Evolutionary conservation across 2,113 vertebrate species (phyloP), one percentile per base, ranked within the genome.

Genomic region (Beaufortia kweichowensis): DNA sequence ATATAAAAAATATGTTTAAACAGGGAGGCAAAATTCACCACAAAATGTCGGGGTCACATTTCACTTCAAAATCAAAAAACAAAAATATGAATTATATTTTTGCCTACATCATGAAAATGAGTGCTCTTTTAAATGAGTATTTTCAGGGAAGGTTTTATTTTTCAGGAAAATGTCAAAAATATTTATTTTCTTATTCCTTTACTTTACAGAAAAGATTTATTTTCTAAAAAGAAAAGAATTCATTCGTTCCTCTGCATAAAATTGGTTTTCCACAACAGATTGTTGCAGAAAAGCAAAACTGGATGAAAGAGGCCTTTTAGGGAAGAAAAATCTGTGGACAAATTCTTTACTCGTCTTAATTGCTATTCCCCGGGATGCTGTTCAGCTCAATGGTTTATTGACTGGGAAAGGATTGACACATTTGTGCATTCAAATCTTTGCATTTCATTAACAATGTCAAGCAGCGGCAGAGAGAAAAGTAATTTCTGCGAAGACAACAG

Each of bases 381-480:
- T 71, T 71, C 31, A 59, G 23, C 53, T 57, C 69, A 71, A 59
- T n/a, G 55, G 53, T 71, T 59, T 71, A 57, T 71, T 71, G 68
- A 71, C 53, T 69, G 53, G 66, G 17, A 69, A 55, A 69, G 48
- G n/a, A 55, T 23, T 33, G 48, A 55, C 23, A 59, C 53, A 43
- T 57, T 24, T 59, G 69, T 35, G 7, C 23, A 70, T 78, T 41
- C 76, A 70, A 61, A 63, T 48, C 43, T 50, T 24, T 70, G 65
- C 56, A 56, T 70, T 69, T 50, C 56, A 77, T 46, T 78, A 62
- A 62, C 67, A 70, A 59, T 62, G 23, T 53, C 28, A 33, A 17
- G 53, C 15, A 0, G 50, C 23, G 9, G 19, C 33, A 23, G 29
- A 70, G 29, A 70, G 29, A 29, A 55, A 10, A 69, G 33, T 17